A percentile compares a stretch with the other conserved stretches of the same genome.
Conservation (phyloP, 2,113 vertebrate species). For the Himantopus leucocephalus region DNA sequence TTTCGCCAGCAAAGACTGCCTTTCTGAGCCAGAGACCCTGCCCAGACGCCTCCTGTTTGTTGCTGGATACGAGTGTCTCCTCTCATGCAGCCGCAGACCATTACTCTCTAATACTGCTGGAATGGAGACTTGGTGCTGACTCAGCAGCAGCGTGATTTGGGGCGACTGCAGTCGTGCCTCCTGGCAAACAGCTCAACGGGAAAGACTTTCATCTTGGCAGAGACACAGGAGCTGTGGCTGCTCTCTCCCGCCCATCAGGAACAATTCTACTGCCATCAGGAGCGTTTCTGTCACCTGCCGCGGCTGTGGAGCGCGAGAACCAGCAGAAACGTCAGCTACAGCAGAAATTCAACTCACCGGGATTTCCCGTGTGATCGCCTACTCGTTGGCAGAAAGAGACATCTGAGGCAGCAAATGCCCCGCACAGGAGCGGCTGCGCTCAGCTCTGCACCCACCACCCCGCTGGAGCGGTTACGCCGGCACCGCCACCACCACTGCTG, state of each 20-base stretch:
- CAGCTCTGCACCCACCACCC: not conserved
- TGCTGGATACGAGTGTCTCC: rapidly evolving
- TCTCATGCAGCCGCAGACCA: not conserved
- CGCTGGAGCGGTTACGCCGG: rapidly evolving
- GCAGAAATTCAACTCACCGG: not conserved
- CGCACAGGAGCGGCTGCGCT: not conserved
- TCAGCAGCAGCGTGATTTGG: not conserved
- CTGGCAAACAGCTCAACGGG: not conserved
- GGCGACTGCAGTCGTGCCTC: not conserved
- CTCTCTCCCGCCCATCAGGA: not conserved
- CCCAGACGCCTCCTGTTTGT: not conserved
- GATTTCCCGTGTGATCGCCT: not conserved
- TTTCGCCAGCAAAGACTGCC: not conserved
- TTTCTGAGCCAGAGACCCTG: not conserved
- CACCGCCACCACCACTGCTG: not conserved
- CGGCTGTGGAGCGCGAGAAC: not conserved
- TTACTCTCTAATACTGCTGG: not conserved
- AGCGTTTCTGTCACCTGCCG: not conserved
- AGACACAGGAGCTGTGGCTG: not conserved
- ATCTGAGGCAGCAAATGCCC: not conserved
- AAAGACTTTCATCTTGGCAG: not conserved
- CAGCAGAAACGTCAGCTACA: not conserved
- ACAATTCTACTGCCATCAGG: not conserved
- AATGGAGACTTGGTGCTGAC: not conserved
- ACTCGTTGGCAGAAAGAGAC: not conserved